These are phyloP conservation scores for Astyanax mexicanus DNA, from an alignment of 2,797 vertebrate genomes.

Conservation along the genomic window DNA sequence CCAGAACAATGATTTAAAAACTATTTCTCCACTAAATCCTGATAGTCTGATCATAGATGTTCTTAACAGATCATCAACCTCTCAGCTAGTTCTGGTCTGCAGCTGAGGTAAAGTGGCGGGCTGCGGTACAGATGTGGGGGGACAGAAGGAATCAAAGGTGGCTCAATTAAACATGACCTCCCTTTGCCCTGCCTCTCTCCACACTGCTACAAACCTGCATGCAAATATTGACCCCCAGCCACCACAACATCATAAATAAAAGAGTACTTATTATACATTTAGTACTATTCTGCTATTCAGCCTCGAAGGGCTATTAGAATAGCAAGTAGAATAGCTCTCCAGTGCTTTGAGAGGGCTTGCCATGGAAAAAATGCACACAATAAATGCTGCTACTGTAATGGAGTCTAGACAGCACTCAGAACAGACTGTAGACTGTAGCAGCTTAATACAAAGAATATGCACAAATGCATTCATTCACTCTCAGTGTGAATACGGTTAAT, in stretches of 20 bases:
- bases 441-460: not conserved
- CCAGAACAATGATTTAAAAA: not conserved
- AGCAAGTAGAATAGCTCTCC: slow-evolving; percentile 42
- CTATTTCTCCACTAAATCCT: not conserved
- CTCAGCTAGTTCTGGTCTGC: slow-evolving; percentile 18
- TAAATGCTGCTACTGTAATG: not conserved
- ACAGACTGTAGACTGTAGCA: not conserved
- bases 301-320: slow-evolving; percentile 44
- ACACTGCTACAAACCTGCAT: slow-evolving; percentile 86
- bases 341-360: slow-evolving; percentile 42
- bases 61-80: slow-evolving; percentile 8
- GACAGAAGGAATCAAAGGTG: slow-evolving; percentile 74
- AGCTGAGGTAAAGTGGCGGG: slow-evolving; percentile 24
- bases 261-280: slow-evolving; percentile 70
- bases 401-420: not conserved
- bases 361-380: slow-evolving; percentile 4
- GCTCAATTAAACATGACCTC: slow-evolving; percentile 89
- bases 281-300: slow-evolving; percentile 52
- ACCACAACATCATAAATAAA: slow-evolving; percentile 87
- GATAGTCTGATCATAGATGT: not conserved
- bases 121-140: slow-evolving; percentile 12
- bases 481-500: not conserved
- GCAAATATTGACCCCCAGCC: slow-evolving; percentile 81
- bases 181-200: slow-evolving; percentile 84
- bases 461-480: not conserved